Percentiles rank a stretch among this genome's conserved stretches.
These are phyloP conservation scores for Meandrusa payeni DNA, from an alignment of 2,888 invertebrate species.

Conservation along the genomic window DNA sequence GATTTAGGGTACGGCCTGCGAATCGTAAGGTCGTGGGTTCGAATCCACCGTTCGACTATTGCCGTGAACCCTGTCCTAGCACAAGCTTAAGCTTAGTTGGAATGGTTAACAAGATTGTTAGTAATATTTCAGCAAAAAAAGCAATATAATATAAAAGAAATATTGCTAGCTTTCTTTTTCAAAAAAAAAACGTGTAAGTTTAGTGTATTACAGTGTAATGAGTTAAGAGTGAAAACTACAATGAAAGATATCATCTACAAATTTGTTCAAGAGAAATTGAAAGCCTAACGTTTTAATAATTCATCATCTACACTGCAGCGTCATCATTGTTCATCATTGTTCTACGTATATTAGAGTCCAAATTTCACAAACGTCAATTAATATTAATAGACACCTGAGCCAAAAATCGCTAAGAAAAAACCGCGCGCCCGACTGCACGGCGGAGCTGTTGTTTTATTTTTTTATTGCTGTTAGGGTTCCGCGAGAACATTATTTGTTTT, in stretches of 20 bases:
- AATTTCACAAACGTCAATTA: constrained; percentile 42
- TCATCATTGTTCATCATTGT: too few species aligned
- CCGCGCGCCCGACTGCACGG: constrained; percentile 30
- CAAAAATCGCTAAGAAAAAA: constrained; percentile 36
- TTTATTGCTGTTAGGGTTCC: constrained; percentile 35
- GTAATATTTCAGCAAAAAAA: too few species aligned
- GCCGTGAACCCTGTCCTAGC: too few species aligned
- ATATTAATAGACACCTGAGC: constrained; percentile 43
- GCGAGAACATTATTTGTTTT: constrained; percentile 26
- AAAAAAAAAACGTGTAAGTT: too few species aligned
- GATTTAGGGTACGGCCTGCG: too few species aligned
- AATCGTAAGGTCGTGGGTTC: too few species aligned
- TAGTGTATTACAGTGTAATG: too few species aligned
- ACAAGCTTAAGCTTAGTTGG: too few species aligned
- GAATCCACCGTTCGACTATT: too few species aligned
- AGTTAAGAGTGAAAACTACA: constrained; percentile 5
- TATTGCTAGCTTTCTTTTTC: too few species aligned
- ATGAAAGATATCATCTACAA: constrained; percentile 15
- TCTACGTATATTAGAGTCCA: constrained; percentile 38
- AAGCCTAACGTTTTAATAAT: constrained; percentile 30
- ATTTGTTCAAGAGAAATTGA: constrained; percentile 33
- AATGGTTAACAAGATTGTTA: too few species aligned
- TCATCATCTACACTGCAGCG: constrained; percentile 33
- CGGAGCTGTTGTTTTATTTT: constrained; percentile 33
- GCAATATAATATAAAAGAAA: too few species aligned